These are phyloP conservation scores for Sinocyclocheilus anshuiensis DNA, from an alignment of 2,113 vertebrate genomes.

Conservation along the genomic window DNA sequence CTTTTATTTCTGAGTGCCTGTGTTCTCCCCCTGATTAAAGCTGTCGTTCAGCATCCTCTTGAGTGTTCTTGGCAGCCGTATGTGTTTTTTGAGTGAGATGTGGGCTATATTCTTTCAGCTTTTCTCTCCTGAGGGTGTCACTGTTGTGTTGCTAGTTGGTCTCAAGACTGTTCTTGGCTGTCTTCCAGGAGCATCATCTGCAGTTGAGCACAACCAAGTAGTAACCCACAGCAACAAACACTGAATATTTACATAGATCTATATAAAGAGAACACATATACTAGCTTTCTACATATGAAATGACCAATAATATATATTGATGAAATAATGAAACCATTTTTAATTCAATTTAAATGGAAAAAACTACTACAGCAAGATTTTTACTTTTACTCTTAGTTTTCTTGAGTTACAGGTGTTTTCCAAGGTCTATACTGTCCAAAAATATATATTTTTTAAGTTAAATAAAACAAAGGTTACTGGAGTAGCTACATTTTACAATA, in stretches of 20 bases:
- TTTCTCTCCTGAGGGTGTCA: conserved; percentile 74
- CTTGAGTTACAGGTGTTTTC: neutral
- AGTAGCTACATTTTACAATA: neutral
- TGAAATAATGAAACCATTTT: neutral
- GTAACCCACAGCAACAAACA: conserved; percentile 5
- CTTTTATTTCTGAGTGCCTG: conserved; percentile 37
- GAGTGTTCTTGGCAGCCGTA: conserved; percentile 31
- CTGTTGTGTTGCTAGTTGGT: conserved; percentile 66
- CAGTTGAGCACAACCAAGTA: conserved; percentile 50
- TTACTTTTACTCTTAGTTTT: neutral
- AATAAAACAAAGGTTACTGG: neutral
- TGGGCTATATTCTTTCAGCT: neutral
- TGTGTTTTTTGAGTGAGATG: conserved; percentile 26
- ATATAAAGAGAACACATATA: neutral
- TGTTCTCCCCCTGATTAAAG: conserved; percentile 22
- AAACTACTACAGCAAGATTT: neutral
- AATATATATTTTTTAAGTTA: neutral
- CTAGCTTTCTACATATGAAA: neutral
- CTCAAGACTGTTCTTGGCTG: conserved; percentile 25
- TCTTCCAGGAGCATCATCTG: conserved; percentile 52
- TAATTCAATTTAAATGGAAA: neutral
- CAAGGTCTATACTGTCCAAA: neutral
- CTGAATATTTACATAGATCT: conserved; percentile 1
- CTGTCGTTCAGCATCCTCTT: conserved; percentile 28
- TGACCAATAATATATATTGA: too few species aligned